A percentile compares a stretch with the other conserved stretches of the same genome.
Conservation (phyloP, 2,113 vertebrate species). For the Alligator sinensis region DNA sequence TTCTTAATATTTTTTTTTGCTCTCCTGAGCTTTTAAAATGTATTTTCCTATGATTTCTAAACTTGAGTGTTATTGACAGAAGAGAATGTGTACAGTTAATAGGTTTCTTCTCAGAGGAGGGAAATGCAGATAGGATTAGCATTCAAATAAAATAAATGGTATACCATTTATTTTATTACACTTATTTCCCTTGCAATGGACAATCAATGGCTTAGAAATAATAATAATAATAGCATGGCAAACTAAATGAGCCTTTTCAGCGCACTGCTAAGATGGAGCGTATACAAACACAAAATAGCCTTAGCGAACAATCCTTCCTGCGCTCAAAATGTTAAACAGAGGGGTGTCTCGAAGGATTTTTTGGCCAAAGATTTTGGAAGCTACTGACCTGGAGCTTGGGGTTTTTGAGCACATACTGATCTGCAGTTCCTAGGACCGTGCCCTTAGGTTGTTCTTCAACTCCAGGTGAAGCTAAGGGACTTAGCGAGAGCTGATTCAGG, state of each 20-base stretch:
- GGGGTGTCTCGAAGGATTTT: neutral
- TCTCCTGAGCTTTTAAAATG: neutral
- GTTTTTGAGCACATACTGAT: neutral
- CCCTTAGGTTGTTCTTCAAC: neutral
- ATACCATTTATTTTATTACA: neutral
- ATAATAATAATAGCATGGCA: neutral
- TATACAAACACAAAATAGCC: conserved; percentile 22
- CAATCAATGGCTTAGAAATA: conserved; percentile 42
- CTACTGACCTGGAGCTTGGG: neutral
- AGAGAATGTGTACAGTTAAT: conserved; percentile 13
- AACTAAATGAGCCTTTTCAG: conserved; percentile 41
- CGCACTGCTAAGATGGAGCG: neutral
- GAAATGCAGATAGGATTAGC: neutral
- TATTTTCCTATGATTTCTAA: conserved; percentile 1
- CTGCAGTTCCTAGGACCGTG: neutral
- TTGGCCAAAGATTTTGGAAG: neutral
- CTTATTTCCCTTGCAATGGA: conserved; percentile 44
- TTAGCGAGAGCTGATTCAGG: neutral
- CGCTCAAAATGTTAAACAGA: neutral
- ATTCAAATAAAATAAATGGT: conserved; percentile 12
- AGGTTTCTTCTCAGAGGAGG: conserved; percentile 32
- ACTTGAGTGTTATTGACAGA: neutral
- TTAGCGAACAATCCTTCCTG: neutral
- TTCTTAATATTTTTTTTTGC: neutral
- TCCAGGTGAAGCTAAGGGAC: neutral